These are phyloP conservation scores for Clarias fuscus DNA, from an alignment of 2,797 vertebrate genomes.

Conservation along the genomic window DNA sequence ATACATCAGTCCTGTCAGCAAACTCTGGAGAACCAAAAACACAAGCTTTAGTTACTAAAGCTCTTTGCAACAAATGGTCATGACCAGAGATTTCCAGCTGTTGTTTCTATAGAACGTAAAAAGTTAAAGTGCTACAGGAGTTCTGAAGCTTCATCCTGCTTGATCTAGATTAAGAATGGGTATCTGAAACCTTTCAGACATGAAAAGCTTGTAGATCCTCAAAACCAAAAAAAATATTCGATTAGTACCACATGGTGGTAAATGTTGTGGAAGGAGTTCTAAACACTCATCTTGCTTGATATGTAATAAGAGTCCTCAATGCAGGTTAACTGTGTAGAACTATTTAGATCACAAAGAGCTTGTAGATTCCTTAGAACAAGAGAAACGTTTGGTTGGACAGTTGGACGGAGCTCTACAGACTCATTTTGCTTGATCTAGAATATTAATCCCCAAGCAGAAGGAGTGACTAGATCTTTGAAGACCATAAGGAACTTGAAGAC, in stretches of 20 bases:
- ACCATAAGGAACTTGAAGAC: too few species aligned
- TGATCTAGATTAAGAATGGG: too few species aligned
- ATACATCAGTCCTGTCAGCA: constrained; percentile 96
- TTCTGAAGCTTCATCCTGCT: too few species aligned
- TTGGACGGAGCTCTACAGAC: not conserved
- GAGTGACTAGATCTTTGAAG: not conserved
- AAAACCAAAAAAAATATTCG: not conserved
- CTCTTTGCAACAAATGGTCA: not conserved
- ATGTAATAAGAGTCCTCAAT: too few species aligned
- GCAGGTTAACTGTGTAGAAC: too few species aligned
- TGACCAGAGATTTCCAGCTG: not conserved
- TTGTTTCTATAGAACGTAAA: not conserved
- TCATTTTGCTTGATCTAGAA: not conserved
- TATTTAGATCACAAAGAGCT: not conserved
- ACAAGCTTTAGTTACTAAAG: not conserved
- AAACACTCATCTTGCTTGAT: too few species aligned
- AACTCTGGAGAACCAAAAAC: constrained; percentile 76
- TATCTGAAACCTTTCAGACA: too few species aligned
- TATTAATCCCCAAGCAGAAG: not conserved
- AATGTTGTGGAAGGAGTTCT: not conserved
- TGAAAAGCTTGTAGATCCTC: not conserved
- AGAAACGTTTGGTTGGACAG: not conserved
- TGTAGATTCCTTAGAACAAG: not conserved
- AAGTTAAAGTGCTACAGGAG: too few species aligned
- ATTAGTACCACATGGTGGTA: too few species aligned